Evolutionary conservation across 2,888 invertebrate genomes (phyloP), one percentile per base, ranked within the genome.

Genomic region (Gnatocerus cornutus): DNA sequence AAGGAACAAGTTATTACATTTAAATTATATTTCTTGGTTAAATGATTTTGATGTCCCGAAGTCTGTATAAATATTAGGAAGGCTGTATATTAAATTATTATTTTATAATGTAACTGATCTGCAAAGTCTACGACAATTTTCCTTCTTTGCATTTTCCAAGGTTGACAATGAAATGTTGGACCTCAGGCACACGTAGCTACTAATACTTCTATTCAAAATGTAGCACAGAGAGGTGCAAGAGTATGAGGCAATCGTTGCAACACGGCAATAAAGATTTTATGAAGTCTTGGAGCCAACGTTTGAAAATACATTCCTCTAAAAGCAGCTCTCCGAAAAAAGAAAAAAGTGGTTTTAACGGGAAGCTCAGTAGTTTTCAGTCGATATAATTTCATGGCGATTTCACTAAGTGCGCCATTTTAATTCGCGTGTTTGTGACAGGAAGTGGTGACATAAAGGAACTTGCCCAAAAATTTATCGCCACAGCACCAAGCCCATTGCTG

Each of bases 371-470:
- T 81, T 82, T 80, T 81, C 81, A 77, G 79, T 79, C 81, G 79
- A 81, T 82, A 82, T 81, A 81, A 81, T 82, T 81, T 80, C 80
- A 80, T 79, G 80, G 80, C 79, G 77, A 78, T 81, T 80, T 80
- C 77, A 77, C 76, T 75, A 76, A 77, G 77, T 77, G 78, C 76
- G 77, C 77, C 80, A 78, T 79, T 81, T 79, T 80, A 81, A 81
- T 81, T 78, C 78, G 79, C 75, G 75, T 81, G 81, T 75, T 76
- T 71, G 73, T 80, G 80, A 80, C 80, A 80, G 81, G 81, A 81
- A 79, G 76, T 76, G 77, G 80, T 77, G 76, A 79, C 78, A 77
- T 76, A 76, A 76, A 76, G 70, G 75, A 74, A 73, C 73, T 65
- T 70, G 71, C 69, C 29, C 59, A 66, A 71, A 71, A 59, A 39